Base-by-base conservation (phyloP, 2,888 invertebrate genomes). In the Blera fallax region DNA sequence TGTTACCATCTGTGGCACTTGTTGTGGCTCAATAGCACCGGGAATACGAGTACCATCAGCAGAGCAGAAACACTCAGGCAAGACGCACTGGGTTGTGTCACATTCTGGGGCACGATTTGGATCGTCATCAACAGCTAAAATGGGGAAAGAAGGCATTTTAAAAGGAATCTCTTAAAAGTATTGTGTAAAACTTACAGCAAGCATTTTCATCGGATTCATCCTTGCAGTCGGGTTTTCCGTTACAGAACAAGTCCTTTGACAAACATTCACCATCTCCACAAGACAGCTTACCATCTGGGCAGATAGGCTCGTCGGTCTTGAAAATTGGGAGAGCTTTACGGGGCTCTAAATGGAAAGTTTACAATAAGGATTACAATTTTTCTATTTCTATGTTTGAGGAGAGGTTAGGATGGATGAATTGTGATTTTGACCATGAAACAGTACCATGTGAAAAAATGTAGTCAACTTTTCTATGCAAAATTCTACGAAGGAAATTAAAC, bases 141-240 rank as follows among this genome's bases (percentile, higher is more conserved):
- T 16, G 10, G 21, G n/a, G 1, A 34, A 21, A 24, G 2, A 45
- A 3, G 24, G n/a, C 29, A 3, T 7, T 29, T 37, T 10, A 37
- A 16, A 45, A 6, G 50, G 1, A 14, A 24, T 16, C n/a, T 29
- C 6, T n/a, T n/a, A n/a, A 43, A 11, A 16, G 7, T 0, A 5
- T 48, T 1, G 21, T 45, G 21, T 34, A 10, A 56, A 76, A 96
- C 97, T 96, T 94, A 98, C 98, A 96, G 94, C 98, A 98, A 88
- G 98, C 97, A 90, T 98, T 98, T 93, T 98, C 98, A 91, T 98
- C 98, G 67, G 98, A 98, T 91, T 97, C 98, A 91, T 98, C 98
- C 90, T 97, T 96, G 93, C 98, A 98, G 91, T 98, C 98, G 65
- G 96, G 94, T 92, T 97, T 97, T 90, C 97, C 98, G 90, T 98